Evolutionary conservation across 2,888 invertebrate species (phyloP).

Genomic region (Colletes collaris): DNA sequence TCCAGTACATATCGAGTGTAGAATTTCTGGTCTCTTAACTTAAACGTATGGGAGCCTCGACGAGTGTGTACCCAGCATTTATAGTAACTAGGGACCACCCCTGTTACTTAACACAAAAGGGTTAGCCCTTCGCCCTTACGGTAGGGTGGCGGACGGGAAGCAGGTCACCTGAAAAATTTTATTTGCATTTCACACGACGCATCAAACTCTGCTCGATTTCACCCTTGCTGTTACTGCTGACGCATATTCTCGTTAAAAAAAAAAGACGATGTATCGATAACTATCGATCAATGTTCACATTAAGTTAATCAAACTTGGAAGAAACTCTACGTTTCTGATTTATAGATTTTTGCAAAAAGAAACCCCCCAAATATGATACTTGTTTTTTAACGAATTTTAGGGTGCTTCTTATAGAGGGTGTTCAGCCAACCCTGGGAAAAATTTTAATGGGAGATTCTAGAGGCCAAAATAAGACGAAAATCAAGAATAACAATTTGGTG

Average conservation of each 20-base stretch:
- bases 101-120: conserved; percentile 31
- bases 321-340: too few relatives aligned
- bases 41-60: conserved; percentile 11
- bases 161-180: conserved; percentile 50
- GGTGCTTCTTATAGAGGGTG: too few relatives aligned
- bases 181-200: conserved; percentile 43
- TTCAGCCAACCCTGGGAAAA: too few relatives aligned
- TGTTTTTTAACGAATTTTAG: too few relatives aligned
- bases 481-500: too few relatives aligned
- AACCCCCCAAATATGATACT: too few relatives aligned
- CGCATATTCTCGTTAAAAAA: neutral
- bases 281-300: too few relatives aligned
- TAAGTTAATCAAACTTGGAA: too few relatives aligned
- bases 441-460: too few relatives aligned
- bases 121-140: conserved; percentile 39
- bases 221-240: conserved; percentile 1
- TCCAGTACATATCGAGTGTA: neutral
- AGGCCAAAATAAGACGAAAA: too few relatives aligned
- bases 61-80: conserved; percentile 29
- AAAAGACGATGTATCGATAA: neutral
- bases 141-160: conserved; percentile 39
- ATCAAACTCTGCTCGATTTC: conserved; percentile 6
- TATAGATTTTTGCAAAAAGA: too few relatives aligned
- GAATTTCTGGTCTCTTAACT: conserved; percentile 5
- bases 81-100: conserved; percentile 29